These are phyloP conservation scores for Sarcoramphus papa DNA, from an alignment of 2,797 vertebrate species.

Conservation along the genomic window DNA sequence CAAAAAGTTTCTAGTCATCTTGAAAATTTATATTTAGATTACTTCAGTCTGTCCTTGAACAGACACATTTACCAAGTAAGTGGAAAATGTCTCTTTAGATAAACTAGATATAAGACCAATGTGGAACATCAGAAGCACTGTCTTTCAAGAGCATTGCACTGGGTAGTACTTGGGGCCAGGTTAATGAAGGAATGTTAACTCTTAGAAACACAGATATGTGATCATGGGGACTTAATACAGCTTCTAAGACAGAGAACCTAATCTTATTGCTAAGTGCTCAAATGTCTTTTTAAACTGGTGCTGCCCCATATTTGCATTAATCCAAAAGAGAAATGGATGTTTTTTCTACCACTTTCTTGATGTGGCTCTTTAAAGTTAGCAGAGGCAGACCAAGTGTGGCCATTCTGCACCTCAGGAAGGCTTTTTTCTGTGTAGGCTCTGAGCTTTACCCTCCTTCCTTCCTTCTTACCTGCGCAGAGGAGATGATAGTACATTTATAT, in stretches of 20 bases:
- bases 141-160: background rate
- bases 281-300: background rate
- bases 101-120: background rate
- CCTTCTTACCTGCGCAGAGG: background rate
- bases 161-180: background rate
- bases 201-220: background rate
- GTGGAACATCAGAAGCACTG: background rate
- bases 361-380: background rate
- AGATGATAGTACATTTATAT: background rate
- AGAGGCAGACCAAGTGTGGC: background rate
- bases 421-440: background rate
- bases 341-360: background rate
- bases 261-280: background rate
- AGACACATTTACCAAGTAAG: background rate
- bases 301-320: background rate
- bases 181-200: background rate
- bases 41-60: background rate
- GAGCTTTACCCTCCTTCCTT: background rate
- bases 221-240: background rate
- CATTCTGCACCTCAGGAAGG: background rate
- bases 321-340: background rate
- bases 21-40: background rate
- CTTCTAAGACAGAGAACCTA: background rate
- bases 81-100: background rate
- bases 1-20: background rate